Percentiles rank a stretch among this genome's conserved stretches.
Evolutionary conservation across 2,113 vertebrate genomes (phyloP).

Genomic region (Indri indri): DNA sequence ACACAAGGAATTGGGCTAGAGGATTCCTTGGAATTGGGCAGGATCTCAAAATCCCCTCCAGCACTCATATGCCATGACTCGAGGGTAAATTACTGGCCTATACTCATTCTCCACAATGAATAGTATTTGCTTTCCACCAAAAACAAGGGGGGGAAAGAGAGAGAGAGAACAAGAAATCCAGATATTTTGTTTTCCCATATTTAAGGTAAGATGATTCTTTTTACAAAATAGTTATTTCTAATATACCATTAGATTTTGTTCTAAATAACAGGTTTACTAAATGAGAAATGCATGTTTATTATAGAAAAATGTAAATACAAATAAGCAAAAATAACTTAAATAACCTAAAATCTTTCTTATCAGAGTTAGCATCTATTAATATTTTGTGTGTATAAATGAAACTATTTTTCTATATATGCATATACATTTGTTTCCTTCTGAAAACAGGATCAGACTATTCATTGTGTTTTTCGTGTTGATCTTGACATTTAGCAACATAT

Average conservation of each 20-base stretch:
- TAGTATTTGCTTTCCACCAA: not conserved
- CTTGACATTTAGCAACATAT: not conserved
- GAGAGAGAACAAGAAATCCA: not conserved
- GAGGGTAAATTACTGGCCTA: not conserved
- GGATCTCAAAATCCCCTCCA: not conserved
- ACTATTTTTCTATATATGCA: not conserved
- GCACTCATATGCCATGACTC: not conserved
- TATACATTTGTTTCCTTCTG: not conserved
- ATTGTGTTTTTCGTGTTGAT: not conserved
- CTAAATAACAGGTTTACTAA: not conserved
- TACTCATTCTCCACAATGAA: not conserved
- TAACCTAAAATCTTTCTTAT: not conserved
- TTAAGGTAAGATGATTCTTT: not conserved
- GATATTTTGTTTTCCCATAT: not conserved
- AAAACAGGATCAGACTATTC: not conserved
- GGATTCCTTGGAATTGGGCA: not conserved
- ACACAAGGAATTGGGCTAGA: not conserved
- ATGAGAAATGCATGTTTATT: not conserved
- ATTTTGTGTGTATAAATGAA: not conserved
- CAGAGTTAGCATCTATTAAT: not conserved
- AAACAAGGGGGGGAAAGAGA: not conserved
- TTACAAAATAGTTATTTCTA: conserved; percentile 28
- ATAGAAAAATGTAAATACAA: conserved; percentile 1
- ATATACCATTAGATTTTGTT: not conserved
- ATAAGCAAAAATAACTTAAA: not conserved